phyloP scores from a whole-genome alignment of 2,797 vertebrate genomes.

The Erpetoichthys calabaricus region DNA sequence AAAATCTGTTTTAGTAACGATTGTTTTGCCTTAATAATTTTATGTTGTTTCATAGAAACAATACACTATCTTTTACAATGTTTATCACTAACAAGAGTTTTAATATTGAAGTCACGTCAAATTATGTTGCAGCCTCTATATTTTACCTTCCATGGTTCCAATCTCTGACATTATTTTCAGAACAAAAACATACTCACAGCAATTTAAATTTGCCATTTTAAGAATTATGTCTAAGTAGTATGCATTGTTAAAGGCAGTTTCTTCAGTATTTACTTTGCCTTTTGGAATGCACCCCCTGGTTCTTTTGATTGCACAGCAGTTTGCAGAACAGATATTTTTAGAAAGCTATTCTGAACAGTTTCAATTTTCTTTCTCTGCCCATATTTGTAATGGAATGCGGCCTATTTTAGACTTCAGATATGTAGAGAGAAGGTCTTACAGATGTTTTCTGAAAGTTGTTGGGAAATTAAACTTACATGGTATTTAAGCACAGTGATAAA shows the following conservation, averaged over 20 bases:
- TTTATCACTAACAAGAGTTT: no score
- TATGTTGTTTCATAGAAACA: no score
- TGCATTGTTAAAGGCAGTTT: conserved; percentile 3
- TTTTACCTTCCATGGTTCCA: no score
- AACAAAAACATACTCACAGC: background rate
- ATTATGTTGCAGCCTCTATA: no score
- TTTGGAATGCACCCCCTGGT: conserved; percentile 8
- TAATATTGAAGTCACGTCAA: no score
- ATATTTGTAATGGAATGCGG: conserved; percentile 25
- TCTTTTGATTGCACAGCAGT: conserved; percentile 9
- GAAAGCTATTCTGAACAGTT: conserved; percentile 13
- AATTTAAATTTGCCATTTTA: conserved; percentile 10
- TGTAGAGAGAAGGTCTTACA: background rate
- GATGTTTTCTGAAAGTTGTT: no score
- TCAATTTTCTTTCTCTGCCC: conserved; percentile 10
- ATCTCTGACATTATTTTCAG: no score
- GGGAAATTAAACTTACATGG: no score
- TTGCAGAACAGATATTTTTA: conserved; percentile 14
- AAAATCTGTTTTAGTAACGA: no score
- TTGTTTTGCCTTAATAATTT: no score
- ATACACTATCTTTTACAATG: no score
- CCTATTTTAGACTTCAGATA: conserved; percentile 17
- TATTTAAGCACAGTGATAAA: no score
- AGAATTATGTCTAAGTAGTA: background rate
- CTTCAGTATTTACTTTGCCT: conserved; percentile 5